Percentiles rank a stretch among this genome's conserved stretches.
These are phyloP conservation scores for Heliconius cydno DNA, from an alignment of 2,888 invertebrate species.

Conservation along the genomic window DNA sequence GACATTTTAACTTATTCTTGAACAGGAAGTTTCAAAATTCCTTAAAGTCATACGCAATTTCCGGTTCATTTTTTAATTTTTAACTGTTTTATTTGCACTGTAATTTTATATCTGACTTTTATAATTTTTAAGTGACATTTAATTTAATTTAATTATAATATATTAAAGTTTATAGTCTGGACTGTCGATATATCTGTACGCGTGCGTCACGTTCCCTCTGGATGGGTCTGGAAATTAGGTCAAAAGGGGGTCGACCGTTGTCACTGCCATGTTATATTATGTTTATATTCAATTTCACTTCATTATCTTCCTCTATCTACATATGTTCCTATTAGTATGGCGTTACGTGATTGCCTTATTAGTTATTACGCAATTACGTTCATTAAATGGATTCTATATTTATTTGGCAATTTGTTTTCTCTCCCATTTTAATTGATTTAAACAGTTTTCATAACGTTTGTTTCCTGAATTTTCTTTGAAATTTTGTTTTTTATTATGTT, in stretches of 20 bases:
- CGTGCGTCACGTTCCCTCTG: slow-evolving; percentile 72
- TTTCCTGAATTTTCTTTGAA: neutral
- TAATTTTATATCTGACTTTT: neutral
- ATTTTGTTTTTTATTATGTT: neutral
- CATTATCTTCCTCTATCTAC: slow-evolving; percentile 34
- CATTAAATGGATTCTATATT: neutral
- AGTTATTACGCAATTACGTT: neutral
- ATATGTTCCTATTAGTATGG: slow-evolving; percentile 1
- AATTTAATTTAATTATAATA: slow-evolving; percentile 13
- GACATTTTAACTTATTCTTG: slow-evolving; percentile 1
- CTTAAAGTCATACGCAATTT: slow-evolving; percentile 2
- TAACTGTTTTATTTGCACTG: neutral
- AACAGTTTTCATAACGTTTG: neutral
- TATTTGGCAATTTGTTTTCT: neutral
- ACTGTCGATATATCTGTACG: slow-evolving; percentile 44
- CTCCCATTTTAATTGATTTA: neutral
- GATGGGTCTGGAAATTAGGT: slow-evolving; percentile 78
- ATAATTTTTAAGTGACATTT: neutral
- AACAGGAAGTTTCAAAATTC: slow-evolving; percentile 39
- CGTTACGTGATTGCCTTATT: neutral
- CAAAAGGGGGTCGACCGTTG: slow-evolving; percentile 79
- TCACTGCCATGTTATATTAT: slow-evolving; percentile 65
- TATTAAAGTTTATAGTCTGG: slow-evolving; percentile 1
- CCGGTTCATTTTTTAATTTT: neutral
- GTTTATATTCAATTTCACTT: slow-evolving; percentile 42